Base-by-base conservation (phyloP, 2,888 invertebrate genomes). In the Chirona hameri region DNA sequence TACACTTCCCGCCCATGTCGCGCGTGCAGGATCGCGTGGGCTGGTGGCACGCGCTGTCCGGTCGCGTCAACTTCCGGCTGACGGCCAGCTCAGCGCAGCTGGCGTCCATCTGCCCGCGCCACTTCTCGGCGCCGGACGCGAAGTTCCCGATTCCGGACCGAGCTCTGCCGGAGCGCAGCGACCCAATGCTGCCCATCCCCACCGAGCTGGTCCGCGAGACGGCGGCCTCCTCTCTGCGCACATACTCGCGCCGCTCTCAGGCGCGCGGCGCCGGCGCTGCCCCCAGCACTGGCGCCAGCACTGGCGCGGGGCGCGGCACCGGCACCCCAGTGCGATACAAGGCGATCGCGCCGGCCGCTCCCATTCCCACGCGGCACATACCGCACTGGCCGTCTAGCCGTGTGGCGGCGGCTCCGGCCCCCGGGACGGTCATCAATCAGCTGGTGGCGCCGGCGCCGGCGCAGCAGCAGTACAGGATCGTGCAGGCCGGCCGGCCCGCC, bases 261-360 rank as follows among this genome's bases (percentile, higher is more conserved):
- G 31, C 29, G 31, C 72, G 31, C 9, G 9, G 7, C 3, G 10
- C n/a, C 14, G 3, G 14, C n/a, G 0, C 65, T 10, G 65, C 48
- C 12, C 48, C 27, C 27, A 7, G 7, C 9, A n/a, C n/a, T n/a
- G n/a, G n/a, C n/a, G n/a, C n/a, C n/a, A n/a, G n/a, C n/a, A n/a
- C n/a, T n/a, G n/a, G n/a, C n/a, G n/a, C n/a, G n/a, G n/a, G n/a
- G n/a, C 0, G 7, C 21, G 27, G 9, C 21, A 27, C 27, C 69
- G 5, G 0, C 21, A 21, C 21, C 5, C 9, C 76, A 7, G 24
- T 5, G 7, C 76, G 76, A 7, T 76, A 76, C 76, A 76, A 39
- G 24, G 31, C 76, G 76, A 76, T 76, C 76, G 76, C 76, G 31
- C 76, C 76, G 76, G 76, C 76, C 39, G 76, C 76, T 15, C 76